Conservation (phyloP, 2,888 invertebrate species). For the Patella pellucida region DNA sequence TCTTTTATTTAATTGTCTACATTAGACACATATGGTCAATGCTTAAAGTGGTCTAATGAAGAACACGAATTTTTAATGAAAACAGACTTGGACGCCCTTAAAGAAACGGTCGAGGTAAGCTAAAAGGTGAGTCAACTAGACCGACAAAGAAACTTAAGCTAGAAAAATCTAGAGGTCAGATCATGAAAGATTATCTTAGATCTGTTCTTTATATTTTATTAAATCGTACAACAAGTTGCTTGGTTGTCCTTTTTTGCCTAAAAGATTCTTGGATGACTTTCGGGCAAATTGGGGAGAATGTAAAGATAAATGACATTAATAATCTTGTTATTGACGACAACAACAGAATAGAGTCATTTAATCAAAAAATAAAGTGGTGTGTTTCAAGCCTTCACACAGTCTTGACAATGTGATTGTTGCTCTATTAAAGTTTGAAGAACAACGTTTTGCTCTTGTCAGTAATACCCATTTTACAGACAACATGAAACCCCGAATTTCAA, state of each 20-base stretch:
- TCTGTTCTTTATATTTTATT: background rate
- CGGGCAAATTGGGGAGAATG: background rate
- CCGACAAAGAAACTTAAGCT: too few species aligned
- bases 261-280: background rate
- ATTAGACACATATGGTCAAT: background rate
- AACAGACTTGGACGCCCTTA: too few species aligned
- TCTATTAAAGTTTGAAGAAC: background rate
- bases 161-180: background rate
- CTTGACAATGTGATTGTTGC: background rate
- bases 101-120: too few species aligned
- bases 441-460: background rate
- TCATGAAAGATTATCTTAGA: too few species aligned
- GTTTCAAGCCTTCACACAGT: slow-evolving; percentile 1
- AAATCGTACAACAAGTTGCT: background rate
- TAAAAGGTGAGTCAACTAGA: too few species aligned
- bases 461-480: too few species aligned
- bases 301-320: background rate
- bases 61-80: background rate
- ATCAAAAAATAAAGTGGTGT: background rate
- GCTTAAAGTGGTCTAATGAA: background rate
- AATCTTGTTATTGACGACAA: background rate
- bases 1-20: too few species aligned
- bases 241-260: background rate
- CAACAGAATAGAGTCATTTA: slow-evolving; percentile 7
- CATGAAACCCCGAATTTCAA: background rate